A percentile compares a stretch with the other conserved stretches of the same genome.
Evolutionary conservation across 1,140 invertebrate species (phyloP).

Genomic region (Micrasema minimum): DNA sequence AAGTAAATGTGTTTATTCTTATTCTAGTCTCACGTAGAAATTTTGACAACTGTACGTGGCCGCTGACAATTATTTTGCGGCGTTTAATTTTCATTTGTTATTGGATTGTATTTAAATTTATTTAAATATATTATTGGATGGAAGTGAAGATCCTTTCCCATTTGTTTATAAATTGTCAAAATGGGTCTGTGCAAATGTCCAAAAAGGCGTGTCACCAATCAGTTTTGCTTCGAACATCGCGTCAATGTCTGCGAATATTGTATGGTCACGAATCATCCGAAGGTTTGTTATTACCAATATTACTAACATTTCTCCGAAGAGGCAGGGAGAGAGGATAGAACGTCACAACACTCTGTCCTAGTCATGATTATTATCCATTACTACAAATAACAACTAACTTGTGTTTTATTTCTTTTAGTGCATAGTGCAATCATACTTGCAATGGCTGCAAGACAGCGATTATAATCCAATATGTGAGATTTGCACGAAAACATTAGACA

Average conservation of each 20-base stretch:
- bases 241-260: constrained; percentile 99
- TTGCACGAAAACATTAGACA: constrained; percentile 81
- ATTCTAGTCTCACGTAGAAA: not conserved
- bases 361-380: constrained; percentile 32
- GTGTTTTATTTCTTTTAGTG: constrained; percentile 75
- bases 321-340: no score
- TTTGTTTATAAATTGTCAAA: constrained; percentile 47
- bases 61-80: constrained; percentile 38
- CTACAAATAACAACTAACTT: constrained; percentile 28
- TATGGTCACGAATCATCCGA: constrained; percentile 94
- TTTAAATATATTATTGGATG: constrained; percentile 28
- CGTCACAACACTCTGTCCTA: not conserved
- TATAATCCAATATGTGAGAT: constrained; percentile 92
- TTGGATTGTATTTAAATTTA: constrained; percentile 11
- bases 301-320: not conserved
- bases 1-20: not conserved
- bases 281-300: constrained; percentile 69
- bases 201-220: constrained; percentile 94
- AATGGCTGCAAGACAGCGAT: constrained; percentile 97
- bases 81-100: constrained; percentile 24
- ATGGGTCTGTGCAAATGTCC: constrained; percentile 99
- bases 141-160: not conserved
- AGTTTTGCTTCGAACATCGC: constrained; percentile 98
- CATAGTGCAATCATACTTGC: constrained; percentile 95
- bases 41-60: constrained; percentile 53